Conservation (phyloP, 2,888 invertebrate genomes). For the Liopterus haemorrhoidalis region DNA sequence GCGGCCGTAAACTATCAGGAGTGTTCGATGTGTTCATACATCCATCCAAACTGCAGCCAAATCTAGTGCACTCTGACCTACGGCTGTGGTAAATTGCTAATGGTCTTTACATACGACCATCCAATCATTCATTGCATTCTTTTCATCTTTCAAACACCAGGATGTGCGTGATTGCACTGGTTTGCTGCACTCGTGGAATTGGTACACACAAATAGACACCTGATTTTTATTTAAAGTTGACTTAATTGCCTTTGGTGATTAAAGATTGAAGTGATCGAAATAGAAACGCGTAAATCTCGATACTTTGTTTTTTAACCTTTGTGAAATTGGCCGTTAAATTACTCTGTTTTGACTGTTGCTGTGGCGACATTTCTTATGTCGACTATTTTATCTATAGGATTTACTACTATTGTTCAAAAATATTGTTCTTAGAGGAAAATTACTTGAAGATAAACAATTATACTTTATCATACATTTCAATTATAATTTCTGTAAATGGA, state of each 20-base stretch:
- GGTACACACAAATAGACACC: constrained; percentile 7
- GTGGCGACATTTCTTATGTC: too few relatives aligned
- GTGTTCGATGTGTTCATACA: too few relatives aligned
- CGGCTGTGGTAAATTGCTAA: neutral
- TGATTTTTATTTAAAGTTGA: constrained; percentile 5
- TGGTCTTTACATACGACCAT: neutral
- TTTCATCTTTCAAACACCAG: too few relatives aligned
- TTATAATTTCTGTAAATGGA: too few relatives aligned
- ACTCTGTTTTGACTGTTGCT: too few relatives aligned
- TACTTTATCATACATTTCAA: too few relatives aligned
- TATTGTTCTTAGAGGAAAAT: too few relatives aligned
- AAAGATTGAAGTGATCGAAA: constrained; percentile 2
- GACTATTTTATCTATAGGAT: too few relatives aligned
- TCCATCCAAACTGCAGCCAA: neutral
- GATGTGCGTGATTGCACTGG: neutral
- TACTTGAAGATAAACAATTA: too few relatives aligned
- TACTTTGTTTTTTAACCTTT: neutral
- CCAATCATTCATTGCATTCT: neutral
- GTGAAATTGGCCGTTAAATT: too few relatives aligned
- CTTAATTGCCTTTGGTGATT: neutral
- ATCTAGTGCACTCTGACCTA: constrained; percentile 7
- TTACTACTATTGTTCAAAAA: too few relatives aligned
- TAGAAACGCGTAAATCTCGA: constrained; percentile 2
- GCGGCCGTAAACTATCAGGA: too few relatives aligned
- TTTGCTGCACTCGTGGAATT: neutral